A percentile compares a stretch with the other conserved stretches of the same genome.
Evolutionary conservation across 2,113 vertebrate genomes (phyloP).

Genomic region (Phodopus roborovskii): DNA sequence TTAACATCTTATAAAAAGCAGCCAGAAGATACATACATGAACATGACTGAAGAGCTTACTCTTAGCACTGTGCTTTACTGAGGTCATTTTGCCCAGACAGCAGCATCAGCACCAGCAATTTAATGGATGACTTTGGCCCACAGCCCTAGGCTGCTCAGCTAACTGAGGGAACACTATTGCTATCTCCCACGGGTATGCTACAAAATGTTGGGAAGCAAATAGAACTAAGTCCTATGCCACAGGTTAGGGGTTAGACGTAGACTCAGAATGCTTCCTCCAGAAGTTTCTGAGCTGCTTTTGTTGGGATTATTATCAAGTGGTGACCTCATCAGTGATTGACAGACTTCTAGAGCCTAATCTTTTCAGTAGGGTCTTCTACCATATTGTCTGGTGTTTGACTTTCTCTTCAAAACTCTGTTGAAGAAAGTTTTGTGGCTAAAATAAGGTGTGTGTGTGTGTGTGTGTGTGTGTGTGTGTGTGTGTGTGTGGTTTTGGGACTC

Average conservation of each 20-base stretch:
- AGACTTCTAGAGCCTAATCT: neutral
- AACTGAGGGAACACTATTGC: neutral
- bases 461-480: too few species aligned
- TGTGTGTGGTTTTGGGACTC: neutral
- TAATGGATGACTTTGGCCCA: neutral
- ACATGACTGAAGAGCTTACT: neutral
- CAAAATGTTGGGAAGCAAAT: neutral
- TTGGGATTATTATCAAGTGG: neutral
- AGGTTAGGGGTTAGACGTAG: neutral
- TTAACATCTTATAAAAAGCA: neutral
- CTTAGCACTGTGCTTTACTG: neutral
- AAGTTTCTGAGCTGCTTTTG: neutral
- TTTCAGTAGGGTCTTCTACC: neutral
- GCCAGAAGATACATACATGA: neutral
- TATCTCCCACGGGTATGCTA: neutral
- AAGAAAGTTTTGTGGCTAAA: neutral
- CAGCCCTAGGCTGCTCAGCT: neutral
- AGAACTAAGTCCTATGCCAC: neutral
- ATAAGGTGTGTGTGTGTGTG: neutral
- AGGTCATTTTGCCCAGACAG: neutral
- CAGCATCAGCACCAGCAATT: neutral
- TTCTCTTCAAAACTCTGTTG: neutral
- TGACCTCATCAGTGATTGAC: neutral
- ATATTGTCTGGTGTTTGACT: neutral
- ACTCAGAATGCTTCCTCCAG: neutral